Evolutionary conservation across 1,140 invertebrate species (phyloP), one percentile per base, ranked within the genome.

Genomic region (Drusus annulatus): DNA sequence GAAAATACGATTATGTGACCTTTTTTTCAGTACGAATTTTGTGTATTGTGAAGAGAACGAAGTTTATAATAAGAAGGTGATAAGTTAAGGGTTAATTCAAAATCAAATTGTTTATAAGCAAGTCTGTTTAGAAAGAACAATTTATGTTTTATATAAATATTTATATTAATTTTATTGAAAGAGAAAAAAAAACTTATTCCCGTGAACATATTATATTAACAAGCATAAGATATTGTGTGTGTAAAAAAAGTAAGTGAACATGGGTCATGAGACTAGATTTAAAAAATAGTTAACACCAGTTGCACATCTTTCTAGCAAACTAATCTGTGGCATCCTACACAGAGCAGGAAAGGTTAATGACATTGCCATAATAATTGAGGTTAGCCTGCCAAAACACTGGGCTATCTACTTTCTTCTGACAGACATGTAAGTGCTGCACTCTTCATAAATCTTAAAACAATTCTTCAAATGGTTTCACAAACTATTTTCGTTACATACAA

Each of bases 251-350:
- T 68, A 68, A 16, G 23, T 71, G 50, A 58, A 56, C 52, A 58
- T 56, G 54, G 16, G 28, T 74, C 71, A n/a, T 13, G 16, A 74
- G 71, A 56, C 4, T 75, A 28, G 28, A 75, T 25, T 56, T 75
- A 75, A 76, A n/a, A 76, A 76, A 76, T 76, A 51, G n/a, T 45
- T 63, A 50, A 76, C 52, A 58, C 71, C 52, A 58, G 73, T 56
- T 75, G 50, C 54, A 45, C 45, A 51, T 62, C 75, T 50, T 50
- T 76, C n/a, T 76, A 51, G 36, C 36, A 45, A 45, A 36, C 75
- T 63, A 62, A 63, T 76, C 75, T 63, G 75, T 63, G 75, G 75
- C 75, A 76, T 76, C 75, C 75, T 54, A 75, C 54, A 75, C 52
- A 50, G 45, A 51, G 58, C 36, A 50, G 75, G 23, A 76, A 73